Percentiles rank a stretch among this genome's conserved stretches.
These are phyloP conservation scores for Eupeodes corollae DNA, from an alignment of 1,140 invertebrate species.

Conservation along the genomic window DNA sequence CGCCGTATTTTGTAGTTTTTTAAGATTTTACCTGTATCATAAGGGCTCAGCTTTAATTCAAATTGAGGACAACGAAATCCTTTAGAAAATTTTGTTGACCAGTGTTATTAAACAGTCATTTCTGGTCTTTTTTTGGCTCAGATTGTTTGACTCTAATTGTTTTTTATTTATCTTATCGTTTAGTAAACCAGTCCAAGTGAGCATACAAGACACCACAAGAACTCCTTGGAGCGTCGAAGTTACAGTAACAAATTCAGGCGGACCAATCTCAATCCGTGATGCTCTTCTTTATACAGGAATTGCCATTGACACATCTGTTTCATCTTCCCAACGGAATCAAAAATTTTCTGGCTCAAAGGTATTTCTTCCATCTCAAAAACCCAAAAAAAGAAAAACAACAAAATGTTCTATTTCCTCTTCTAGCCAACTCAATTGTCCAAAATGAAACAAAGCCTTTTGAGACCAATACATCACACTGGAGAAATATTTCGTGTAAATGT, in stretches of 20 bases:
- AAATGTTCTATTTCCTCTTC: too few species aligned
- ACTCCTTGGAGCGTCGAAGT: conserved; percentile 15
- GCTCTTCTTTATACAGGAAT: conserved; percentile 28
- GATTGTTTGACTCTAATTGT: conserved; percentile 10
- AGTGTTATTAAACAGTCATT: neutral
- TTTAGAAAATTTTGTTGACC: too few species aligned
- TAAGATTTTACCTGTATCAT: too few species aligned
- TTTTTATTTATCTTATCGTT: neutral
- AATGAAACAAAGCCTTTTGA: too few species aligned
- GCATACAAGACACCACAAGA: conserved; percentile 3
- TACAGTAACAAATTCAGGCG: conserved; percentile 6
- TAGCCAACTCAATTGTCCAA: too few species aligned
- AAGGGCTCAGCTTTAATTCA: too few species aligned
- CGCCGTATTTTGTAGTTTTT: too few species aligned
- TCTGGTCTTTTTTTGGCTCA: neutral
- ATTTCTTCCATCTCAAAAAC: too few species aligned
- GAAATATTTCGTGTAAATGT: conserved; percentile 6
- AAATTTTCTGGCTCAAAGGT: too few species aligned
- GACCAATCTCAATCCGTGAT: conserved; percentile 19
- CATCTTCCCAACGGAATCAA: too few species aligned
- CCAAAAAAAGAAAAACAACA: too few species aligned
- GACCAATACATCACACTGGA: neutral
- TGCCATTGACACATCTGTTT: conserved; percentile 8
- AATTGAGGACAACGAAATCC: too few species aligned
- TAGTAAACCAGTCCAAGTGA: conserved; percentile 3